Conservation (phyloP, 92 coral and sea anemone genomes). For the Zoanthus sansibaricus region DNA sequence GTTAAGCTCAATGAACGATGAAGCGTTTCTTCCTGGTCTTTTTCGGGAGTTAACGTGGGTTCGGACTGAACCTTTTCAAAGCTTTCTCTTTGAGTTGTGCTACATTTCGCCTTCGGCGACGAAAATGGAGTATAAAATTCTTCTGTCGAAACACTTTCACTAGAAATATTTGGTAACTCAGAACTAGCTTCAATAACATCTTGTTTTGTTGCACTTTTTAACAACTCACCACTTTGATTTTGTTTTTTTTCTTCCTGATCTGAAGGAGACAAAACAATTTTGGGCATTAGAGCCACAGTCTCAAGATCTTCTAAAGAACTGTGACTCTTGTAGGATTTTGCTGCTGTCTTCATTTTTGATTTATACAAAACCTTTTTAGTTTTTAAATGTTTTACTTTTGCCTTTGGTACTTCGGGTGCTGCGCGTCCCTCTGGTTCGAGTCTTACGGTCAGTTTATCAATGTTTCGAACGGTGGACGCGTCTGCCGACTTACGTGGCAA, state of each 20-base stretch:
- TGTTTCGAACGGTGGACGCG: slow-evolving; percentile 9
- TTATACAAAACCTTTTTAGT: slow-evolving; percentile 32
- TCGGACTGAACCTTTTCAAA: slow-evolving; percentile 72
- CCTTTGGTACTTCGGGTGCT: slow-evolving; percentile 16
- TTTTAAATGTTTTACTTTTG: slow-evolving; percentile 20
- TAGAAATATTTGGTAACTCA: slow-evolving; percentile 27
- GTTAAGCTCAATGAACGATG: slow-evolving; percentile 45
- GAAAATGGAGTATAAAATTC: slow-evolving; percentile 34
- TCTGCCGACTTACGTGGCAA: slow-evolving; percentile 28
- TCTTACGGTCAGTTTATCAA: not conserved
- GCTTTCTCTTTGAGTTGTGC: slow-evolving; percentile 1
- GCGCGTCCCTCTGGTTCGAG: slow-evolving; percentile 38
- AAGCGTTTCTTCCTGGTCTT: not conserved
- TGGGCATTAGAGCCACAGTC: not conserved
- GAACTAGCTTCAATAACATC: not conserved
- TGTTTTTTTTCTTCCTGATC: not conserved
- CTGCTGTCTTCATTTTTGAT: slow-evolving; percentile 44
- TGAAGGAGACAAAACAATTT: not conserved
- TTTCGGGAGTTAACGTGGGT: slow-evolving; percentile 61
- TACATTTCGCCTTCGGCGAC: slow-evolving; percentile 24
- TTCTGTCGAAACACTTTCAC: slow-evolving; percentile 24
- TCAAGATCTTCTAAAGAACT: not conserved
- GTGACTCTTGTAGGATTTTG: slow-evolving; percentile 35
- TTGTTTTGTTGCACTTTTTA: slow-evolving; percentile 16
- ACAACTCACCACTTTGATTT: not conserved